Conservation (phyloP, 37 sponge, comb jelly and placozoan species). For the Oopsacas minuta region DNA sequence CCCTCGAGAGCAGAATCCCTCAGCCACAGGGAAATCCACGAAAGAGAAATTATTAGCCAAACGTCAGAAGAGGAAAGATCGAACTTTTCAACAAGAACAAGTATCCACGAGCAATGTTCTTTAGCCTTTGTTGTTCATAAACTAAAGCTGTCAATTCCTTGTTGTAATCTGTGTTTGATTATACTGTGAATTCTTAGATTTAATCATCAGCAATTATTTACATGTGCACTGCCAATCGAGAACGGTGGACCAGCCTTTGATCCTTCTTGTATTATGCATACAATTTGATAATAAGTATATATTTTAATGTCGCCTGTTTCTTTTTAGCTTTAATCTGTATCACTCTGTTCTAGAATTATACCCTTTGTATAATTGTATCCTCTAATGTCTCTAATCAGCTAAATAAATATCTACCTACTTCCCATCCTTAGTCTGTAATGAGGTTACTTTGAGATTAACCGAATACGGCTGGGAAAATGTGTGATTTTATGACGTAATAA, state of each 20-base stretch:
- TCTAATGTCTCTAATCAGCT: neutral
- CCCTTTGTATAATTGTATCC: neutral
- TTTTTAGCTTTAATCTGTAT: constrained; percentile 12
- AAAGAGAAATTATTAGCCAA: neutral
- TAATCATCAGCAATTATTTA: constrained; percentile 18
- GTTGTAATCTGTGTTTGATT: constrained; percentile 17
- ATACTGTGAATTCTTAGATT: neutral
- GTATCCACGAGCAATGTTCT: neutral
- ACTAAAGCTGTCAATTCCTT: neutral
- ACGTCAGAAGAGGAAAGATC: neutral
- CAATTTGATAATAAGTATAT: constrained; percentile 16
- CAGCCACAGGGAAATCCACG: neutral
- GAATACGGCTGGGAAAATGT: no score
- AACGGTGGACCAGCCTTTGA: constrained; percentile 17
- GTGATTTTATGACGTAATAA: no score
- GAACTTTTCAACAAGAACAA: constrained; percentile 13
- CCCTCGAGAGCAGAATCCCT: neutral
- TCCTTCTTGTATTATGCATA: constrained; percentile 18
- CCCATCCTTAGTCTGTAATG: no score
- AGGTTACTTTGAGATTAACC: no score
- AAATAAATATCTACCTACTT: no score
- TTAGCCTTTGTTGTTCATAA: neutral
- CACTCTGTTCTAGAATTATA: neutral
- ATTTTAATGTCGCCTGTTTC: neutral
- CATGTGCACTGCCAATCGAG: constrained; percentile 6